Evolutionary conservation across 1,140 invertebrate genomes (phyloP), one percentile per base, ranked within the genome.

Genomic region (Drosophila nikananu): DNA sequence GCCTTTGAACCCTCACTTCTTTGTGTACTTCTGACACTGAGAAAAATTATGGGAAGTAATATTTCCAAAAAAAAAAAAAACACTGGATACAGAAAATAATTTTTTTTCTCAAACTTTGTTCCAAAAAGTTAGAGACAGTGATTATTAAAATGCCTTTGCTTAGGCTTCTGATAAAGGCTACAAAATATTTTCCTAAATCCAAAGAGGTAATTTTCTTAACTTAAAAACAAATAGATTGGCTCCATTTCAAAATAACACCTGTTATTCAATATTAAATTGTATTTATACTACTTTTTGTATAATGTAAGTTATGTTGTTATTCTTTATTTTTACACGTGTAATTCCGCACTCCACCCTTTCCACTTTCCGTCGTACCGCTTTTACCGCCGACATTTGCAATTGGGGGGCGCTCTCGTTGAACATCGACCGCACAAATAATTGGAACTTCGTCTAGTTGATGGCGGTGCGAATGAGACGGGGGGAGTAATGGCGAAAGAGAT

Each of bases 381-480:
- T 23, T 42, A 61, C 67, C 37, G 49, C 37, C 70, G 67, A 37
- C 70, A 73, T 73, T 64, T 81, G 79, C 78, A 81, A 67, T 80
- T 39, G 59, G 70, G 67, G 46, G 58, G 64, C 81, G 52, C 77
- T 70, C 81, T 70, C 81, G 70, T 71, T 80, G 67, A 70, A 59
- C 84, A 74, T 84, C 84, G 84, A 89, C 84, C 84, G 81, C 84
- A 90, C 84, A 89, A 89, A 89, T 89, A 89, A 89, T 89, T 89
- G 86, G 86, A 89, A 89, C 86, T 90, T 89, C 89, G 84, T 87
- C 84, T 77, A 87, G 83, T 74, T 65, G 59, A 66, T 66, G 73
- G 48, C 21, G 57, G 21, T 32, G 23, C 37, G 64, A 62, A 44
- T 37, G 49, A 17, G 27, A 37, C 2, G 59, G 37, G 3, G 59